phyloP scores from a whole-genome alignment of 2,797 vertebrate species.

The Phrynocephalus vlangalii region DNA sequence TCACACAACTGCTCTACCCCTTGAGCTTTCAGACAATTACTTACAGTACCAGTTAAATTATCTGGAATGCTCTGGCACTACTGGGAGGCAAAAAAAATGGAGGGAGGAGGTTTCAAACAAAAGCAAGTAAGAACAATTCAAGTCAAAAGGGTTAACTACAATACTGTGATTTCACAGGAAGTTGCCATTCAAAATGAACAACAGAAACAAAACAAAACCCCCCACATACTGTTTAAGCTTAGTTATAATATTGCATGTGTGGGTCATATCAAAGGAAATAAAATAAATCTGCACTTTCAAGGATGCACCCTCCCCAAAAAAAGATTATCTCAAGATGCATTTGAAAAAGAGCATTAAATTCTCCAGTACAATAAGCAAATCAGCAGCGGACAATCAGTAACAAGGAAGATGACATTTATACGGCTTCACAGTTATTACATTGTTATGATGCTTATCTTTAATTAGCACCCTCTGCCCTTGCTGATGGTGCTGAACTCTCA shows the following conservation, averaged over 20 bases:
- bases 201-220: too few species aligned
- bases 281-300: not conserved
- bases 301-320: too few species aligned
- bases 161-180: not conserved
- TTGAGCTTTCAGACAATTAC: not conserved
- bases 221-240: too few species aligned
- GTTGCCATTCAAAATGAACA: not conserved
- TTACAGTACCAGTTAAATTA: not conserved
- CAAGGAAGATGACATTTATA: not conserved
- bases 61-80: not conserved
- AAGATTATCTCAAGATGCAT: not conserved
- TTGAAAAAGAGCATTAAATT: not conserved
- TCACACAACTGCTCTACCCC: not conserved
- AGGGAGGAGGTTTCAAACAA: not conserved
- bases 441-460: constrained; percentile 19
- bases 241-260: not conserved
- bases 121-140: not conserved
- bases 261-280: too few species aligned
- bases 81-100: not conserved
- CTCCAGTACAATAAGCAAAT: not conserved
- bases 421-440: not conserved
- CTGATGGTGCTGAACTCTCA: not conserved
- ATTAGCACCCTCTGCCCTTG: rapidly evolving
- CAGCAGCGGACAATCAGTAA: not conserved
- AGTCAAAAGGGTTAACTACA: not conserved